A percentile compares a stretch with the other conserved stretches of the same genome.
Conservation (phyloP, 2,113 vertebrate genomes). For the Fulica atra region DNA sequence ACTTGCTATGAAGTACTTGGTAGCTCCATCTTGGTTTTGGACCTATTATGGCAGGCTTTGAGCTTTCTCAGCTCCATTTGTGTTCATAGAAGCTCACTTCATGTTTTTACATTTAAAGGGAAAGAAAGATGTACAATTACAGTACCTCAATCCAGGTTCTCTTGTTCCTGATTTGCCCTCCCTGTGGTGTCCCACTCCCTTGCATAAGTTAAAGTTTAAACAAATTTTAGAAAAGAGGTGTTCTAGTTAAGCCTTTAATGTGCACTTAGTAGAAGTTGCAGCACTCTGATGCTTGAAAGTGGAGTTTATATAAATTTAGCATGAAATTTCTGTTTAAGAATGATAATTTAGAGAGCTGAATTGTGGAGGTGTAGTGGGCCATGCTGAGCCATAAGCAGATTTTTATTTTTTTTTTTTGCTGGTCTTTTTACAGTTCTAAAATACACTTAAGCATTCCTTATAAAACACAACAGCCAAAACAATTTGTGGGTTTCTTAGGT, state of each 20-base stretch:
- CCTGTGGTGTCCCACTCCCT: neutral
- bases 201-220: neutral
- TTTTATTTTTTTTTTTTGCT: neutral
- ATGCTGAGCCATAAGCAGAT: conserved; percentile 23
- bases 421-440: conserved; percentile 31
- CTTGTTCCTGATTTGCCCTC: neutral
- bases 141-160: neutral
- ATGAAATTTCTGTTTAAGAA: neutral
- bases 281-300: neutral
- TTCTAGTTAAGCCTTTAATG: neutral
- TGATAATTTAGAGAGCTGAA: neutral
- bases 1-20: neutral
- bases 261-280: neutral
- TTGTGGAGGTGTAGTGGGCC: conserved; percentile 46
- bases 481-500: conserved; percentile 75
- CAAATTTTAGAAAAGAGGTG: neutral
- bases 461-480: conserved; percentile 68
- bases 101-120: neutral
- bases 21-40: neutral
- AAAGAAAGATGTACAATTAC: neutral
- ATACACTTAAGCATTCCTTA: conserved; percentile 68
- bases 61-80: neutral
- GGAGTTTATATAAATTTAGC: neutral
- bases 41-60: neutral
- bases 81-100: neutral